phyloP scores from a whole-genome alignment of 2,797 vertebrate species.

The Poliocrania exsul region DNA sequence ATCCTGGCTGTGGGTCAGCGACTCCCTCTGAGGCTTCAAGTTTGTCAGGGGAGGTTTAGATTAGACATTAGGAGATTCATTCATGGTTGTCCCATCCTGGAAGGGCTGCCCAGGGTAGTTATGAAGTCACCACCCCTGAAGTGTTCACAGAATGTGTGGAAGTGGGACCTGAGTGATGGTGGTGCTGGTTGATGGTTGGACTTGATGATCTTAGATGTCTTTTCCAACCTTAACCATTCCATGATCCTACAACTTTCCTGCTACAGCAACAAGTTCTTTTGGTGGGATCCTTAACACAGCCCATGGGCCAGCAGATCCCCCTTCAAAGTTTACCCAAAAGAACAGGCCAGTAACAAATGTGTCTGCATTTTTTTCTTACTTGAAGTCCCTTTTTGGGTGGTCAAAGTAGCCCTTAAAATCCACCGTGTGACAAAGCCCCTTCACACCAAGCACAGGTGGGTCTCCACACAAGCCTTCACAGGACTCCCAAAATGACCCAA shows the following conservation, averaged over 20 bases:
- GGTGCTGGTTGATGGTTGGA: neutral
- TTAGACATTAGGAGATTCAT: neutral
- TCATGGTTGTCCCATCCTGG: neutral
- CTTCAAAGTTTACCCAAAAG: neutral
- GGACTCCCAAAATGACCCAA: neutral
- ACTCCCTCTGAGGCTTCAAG: neutral
- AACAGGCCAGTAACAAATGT: neutral
- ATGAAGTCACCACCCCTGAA: neutral
- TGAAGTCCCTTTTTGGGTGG: neutral
- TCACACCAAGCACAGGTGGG: neutral
- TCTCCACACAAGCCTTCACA: fast-evolving
- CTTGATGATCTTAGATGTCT: neutral
- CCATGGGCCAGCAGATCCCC: neutral
- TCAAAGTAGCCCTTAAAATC: neutral
- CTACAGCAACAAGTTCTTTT: neutral
- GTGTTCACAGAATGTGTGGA: neutral
- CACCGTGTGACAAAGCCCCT: neutral
- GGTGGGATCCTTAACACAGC: neutral
- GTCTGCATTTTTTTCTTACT: neutral
- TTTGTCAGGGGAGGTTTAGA: neutral
- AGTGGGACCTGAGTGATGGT: neutral
- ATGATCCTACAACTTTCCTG: neutral
- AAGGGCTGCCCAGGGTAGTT: neutral
- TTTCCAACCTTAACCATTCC: neutral
- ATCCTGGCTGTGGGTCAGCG: neutral